Evolutionary conservation across 1,140 invertebrate genomes (phyloP), one percentile per base, ranked within the genome.

Genomic region (Megalonaias nervosa): DNA sequence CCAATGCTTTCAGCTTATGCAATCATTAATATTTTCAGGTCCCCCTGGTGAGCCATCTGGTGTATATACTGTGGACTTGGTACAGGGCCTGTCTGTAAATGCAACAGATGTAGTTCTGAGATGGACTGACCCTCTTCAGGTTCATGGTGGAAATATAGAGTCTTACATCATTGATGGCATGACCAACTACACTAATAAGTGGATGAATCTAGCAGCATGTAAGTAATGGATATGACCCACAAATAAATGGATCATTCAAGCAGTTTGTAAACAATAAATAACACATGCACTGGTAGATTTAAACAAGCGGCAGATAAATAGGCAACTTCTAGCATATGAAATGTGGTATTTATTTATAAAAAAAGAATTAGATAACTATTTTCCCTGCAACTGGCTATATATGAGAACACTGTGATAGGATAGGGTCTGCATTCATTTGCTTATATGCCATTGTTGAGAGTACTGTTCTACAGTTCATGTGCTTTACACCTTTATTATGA

Each of bases 11-110:
- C 31, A 31, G 5, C 31, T 31, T 31, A 31, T 31, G 38, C 6
- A 38, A 38, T 38, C 6, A 38, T 38, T 21, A 19, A 17, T 58
- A 57, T 57, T 59, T 62, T 26, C 21, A 79, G 78, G 78, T 70
- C 78, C 78, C 2, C 78, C 78, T 13, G 65, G 67, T 15, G 72
- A 64, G 17, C 67, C 73, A 31, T 58, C 68, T 17, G 78, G 78
- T 60, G 86, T 91, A 94, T 4, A 93, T 97, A 74, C 96, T 13
- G 38, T 38, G 38, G 38, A 38, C 38, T 38, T 38, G 38, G 0
- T 38, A 38, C 38, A 38, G 38, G 38, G 38, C 38, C 38, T 38
- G 38, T 38, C 38, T 38, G 4, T 48, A 15, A 17, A 55, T n/a
- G 13, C n/a, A 13, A 16, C 64, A 11, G 67, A 69, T 70, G 67